A percentile compares a stretch with the other conserved stretches of the same genome.
These are phyloP conservation scores for Numenius arquata DNA, from an alignment of 2,113 vertebrate genomes.

Conservation along the genomic window DNA sequence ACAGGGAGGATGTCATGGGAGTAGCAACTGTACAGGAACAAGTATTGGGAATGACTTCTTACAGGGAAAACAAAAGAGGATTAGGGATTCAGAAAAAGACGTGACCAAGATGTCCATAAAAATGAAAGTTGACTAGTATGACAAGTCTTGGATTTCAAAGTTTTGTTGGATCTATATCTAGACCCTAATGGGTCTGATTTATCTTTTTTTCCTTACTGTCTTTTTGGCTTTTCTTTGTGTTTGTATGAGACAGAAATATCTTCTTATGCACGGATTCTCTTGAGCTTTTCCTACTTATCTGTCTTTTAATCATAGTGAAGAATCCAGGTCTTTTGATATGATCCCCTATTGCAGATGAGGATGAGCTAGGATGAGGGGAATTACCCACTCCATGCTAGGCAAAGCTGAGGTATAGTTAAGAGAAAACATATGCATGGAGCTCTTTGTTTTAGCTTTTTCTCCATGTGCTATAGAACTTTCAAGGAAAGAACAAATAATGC, in stretches of 20 bases:
- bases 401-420: neutral
- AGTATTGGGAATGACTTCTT: conserved; percentile 52
- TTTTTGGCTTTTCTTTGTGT: conserved; percentile 17
- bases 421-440: neutral
- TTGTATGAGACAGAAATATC: neutral
- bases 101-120: conserved; percentile 20
- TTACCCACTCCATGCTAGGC: neutral
- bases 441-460: neutral
- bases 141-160: conserved; percentile 31
- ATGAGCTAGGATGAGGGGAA: neutral
- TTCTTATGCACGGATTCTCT: neutral
- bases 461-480: neutral
- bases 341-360: neutral
- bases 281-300: neutral
- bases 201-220: neutral
- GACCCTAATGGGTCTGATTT: neutral
- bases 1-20: conserved; percentile 40
- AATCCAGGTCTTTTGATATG: conserved; percentile 9
- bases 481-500: neutral
- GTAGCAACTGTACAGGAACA: conserved; percentile 14
- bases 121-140: conserved; percentile 38
- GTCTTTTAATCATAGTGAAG: conserved; percentile 10
- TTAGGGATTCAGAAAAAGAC: conserved; percentile 26
- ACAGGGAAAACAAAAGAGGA: conserved; percentile 35
- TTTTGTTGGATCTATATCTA: neutral